Evolutionary conservation across 2,113 vertebrate genomes (phyloP).

Genomic region (Centropus bengalensis): DNA sequence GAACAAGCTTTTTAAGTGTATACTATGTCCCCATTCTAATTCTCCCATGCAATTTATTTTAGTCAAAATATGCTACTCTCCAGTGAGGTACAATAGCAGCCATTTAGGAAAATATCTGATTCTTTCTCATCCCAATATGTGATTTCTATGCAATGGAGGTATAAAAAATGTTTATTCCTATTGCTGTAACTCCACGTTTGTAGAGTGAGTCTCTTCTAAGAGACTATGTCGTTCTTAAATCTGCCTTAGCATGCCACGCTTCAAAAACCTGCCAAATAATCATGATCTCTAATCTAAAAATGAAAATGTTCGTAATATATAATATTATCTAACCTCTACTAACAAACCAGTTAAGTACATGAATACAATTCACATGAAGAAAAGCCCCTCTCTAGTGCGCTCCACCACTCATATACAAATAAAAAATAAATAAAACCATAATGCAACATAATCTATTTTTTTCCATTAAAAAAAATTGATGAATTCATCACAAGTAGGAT

Average conservation of each 20-base stretch:
- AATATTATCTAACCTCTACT: neutral
- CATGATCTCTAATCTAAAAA: neutral
- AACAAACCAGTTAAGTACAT: neutral
- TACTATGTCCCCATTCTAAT: neutral
- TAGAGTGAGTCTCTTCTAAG: neutral
- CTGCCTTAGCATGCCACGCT: neutral
- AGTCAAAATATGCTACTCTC: neutral
- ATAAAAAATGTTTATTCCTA: neutral
- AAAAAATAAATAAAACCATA: neutral
- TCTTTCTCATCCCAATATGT: neutral
- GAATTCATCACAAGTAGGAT: neutral
- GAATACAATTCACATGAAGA: neutral
- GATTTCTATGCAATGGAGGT: slow-evolving; percentile 27
- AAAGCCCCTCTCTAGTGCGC: neutral
- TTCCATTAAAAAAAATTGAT: neutral
- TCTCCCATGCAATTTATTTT: slow-evolving; percentile 33
- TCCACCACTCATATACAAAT: neutral
- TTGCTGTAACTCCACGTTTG: slow-evolving; percentile 32
- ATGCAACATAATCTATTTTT: fast-evolving
- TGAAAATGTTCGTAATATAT: neutral
- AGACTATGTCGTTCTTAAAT: neutral
- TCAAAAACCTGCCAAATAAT: neutral
- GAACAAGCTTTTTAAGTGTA: slow-evolving; percentile 11
- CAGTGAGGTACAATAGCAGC: neutral
- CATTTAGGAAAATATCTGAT: slow-evolving; percentile 13